Evolutionary conservation across 2,797 vertebrate genomes (phyloP).

Genomic region (Sphenopsis melanotis): DNA sequence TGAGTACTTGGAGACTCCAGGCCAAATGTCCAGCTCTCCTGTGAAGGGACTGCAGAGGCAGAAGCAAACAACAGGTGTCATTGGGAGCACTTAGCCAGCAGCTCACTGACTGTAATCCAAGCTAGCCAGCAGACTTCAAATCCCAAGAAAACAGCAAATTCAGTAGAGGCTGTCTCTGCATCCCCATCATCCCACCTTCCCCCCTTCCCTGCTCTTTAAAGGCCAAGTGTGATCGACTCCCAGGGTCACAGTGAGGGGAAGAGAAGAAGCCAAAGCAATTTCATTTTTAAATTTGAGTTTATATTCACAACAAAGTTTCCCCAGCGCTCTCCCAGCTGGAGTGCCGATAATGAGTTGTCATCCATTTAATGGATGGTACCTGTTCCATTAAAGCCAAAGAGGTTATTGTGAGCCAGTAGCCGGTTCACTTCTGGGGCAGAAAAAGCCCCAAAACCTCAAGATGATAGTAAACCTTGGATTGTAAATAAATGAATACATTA

Average conservation of each 20-base stretch:
- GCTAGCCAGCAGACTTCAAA: background rate
- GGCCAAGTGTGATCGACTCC: background rate
- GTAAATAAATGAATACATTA: background rate
- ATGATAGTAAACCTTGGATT: background rate
- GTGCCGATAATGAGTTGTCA: background rate
- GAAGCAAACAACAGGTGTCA: background rate
- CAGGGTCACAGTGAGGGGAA: background rate
- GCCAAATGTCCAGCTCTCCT: background rate
- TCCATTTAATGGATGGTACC: background rate
- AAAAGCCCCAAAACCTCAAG: background rate
- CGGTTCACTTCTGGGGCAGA: background rate
- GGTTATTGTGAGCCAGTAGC: background rate
- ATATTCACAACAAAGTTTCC: background rate
- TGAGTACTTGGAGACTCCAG: background rate
- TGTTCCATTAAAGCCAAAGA: background rate
- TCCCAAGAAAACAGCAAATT: background rate
- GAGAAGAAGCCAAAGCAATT: conserved; percentile 17
- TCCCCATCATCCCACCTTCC: background rate
- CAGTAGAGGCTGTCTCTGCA: background rate
- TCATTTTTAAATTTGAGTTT: background rate
- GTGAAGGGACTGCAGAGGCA: background rate
- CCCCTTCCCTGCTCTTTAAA: background rate
- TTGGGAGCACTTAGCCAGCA: background rate
- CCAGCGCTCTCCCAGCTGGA: background rate
- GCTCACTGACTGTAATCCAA: background rate